These are phyloP conservation scores for Zaprionus inermis DNA, from an alignment of 1,140 invertebrate genomes.

Conservation along the genomic window DNA sequence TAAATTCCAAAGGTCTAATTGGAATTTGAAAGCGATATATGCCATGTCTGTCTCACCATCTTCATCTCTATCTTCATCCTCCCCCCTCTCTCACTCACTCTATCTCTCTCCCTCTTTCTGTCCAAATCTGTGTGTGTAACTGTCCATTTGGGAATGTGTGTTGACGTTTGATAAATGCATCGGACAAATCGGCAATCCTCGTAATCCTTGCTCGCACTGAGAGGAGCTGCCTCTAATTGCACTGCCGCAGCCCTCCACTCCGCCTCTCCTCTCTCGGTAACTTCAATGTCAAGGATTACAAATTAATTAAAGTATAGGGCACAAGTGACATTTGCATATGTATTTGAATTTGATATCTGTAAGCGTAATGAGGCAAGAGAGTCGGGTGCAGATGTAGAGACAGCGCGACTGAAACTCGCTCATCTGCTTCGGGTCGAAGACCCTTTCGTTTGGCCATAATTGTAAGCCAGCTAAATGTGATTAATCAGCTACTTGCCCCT, in stretches of 20 bases:
- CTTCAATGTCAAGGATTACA: constrained; percentile 69
- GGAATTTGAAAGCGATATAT: constrained; percentile 53
- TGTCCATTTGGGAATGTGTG: constrained; percentile 14
- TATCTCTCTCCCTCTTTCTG: background rate
- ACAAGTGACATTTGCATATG: constrained; percentile 61
- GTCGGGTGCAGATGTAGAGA: background rate
- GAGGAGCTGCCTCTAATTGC: constrained; percentile 63
- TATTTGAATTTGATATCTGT: constrained; percentile 15
- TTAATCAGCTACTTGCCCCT: constrained; percentile 48
- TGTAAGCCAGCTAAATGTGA: constrained; percentile 55
- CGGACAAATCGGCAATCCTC: constrained; percentile 49
- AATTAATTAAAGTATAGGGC: constrained; percentile 77
- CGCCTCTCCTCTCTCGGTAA: background rate
- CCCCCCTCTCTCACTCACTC: background rate
- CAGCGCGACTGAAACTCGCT: background rate
- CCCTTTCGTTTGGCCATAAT: constrained; percentile 41
- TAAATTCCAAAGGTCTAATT: constrained; percentile 68
- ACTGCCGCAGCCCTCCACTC: background rate
- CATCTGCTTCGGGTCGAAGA: background rate
- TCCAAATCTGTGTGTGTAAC: constrained; percentile 4
- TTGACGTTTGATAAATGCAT: constrained; percentile 58
- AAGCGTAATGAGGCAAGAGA: constrained; percentile 6
- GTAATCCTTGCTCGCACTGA: constrained; percentile 56
- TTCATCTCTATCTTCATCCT: background rate
- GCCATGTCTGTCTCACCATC: background rate